phyloP scores from a whole-genome alignment of 2,797 vertebrate species.

The Poliocrania exsul region DNA sequence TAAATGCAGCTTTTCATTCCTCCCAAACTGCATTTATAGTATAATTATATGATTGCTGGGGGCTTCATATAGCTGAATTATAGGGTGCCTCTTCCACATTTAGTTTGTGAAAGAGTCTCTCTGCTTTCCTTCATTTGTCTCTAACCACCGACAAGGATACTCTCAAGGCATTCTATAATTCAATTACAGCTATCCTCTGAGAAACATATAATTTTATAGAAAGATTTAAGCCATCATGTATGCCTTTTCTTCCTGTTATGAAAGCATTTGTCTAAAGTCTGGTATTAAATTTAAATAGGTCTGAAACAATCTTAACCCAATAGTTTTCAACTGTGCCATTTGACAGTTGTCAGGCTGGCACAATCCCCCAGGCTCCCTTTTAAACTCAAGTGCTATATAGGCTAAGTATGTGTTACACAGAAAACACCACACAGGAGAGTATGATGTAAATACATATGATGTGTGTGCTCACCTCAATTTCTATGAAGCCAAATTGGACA shows the following conservation, averaged over 20 bases:
- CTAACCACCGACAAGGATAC: conserved; percentile 72
- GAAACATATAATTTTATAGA: conserved; percentile 78
- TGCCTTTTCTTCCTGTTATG: conserved; percentile 68
- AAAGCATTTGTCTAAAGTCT: conserved; percentile 72
- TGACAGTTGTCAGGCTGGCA: conserved; percentile 2
- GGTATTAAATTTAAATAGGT: conserved; percentile 70
- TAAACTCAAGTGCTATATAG: not conserved
- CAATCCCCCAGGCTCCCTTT: not conserved
- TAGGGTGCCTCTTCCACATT: conserved; percentile 67
- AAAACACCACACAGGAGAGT: not conserved
- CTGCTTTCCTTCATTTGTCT: conserved; percentile 61
- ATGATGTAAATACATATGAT: fast-evolving
- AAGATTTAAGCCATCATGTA: conserved; percentile 73
- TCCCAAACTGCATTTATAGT: conserved; percentile 67
- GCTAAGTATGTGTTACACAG: not conserved
- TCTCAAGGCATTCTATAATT: conserved; percentile 78
- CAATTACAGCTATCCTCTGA: conserved; percentile 77
- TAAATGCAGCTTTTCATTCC: conserved; percentile 69
- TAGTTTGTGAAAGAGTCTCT: conserved; percentile 64
- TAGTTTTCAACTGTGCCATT: conserved; percentile 28
- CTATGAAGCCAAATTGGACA: not conserved
- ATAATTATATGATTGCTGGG: conserved; percentile 76
- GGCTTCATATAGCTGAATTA: conserved; percentile 78
- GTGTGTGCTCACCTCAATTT: fast-evolving
- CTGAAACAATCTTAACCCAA: conserved; percentile 54